Base-by-base conservation (phyloP, 1,140 invertebrate genomes). In the Drosophila pruinosa region DNA sequence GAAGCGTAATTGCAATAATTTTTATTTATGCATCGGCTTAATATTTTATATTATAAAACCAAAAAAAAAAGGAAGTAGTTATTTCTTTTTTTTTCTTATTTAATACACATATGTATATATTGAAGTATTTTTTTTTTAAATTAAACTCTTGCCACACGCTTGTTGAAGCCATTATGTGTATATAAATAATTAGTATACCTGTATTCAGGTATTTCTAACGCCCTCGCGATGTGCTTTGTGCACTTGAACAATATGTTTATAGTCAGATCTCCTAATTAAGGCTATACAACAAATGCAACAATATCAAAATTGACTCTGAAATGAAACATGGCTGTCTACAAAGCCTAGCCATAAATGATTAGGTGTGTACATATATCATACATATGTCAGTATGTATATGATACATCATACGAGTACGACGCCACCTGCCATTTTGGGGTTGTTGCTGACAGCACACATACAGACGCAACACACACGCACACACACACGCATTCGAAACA, bases 1-100 rank as follows among this genome's bases (percentile, higher is more conserved):
- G 81, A 63, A 85, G 80, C 81, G 82, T 78, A 86, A 81, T 78
- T 88, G 78, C 81, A 86, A 88, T 88, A 58, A 81, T 74, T 81
- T 88, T 58, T 78, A 74, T 85, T 85, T 85, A 81, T 86, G 80
- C 75, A 39, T 38, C 75, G 65, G 52, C 56, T 62, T 67, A 24
- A 31, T 41, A 21, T 69, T 48, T 61, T 72, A 64, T 41, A 53
- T 71, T 59, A 64, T 59, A 52, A 65, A 71, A 82, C 3, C 47
- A 57, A 17, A 47, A 47, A 47, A 47, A 47, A n/a, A 26, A 26
- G 2, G 6, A 15, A 6, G 31, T 36, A 3, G 10, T 22, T 21
- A 21, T 45, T n/a, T 21, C 10, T 24, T 14, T 45, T 12, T 28
- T 7, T 24, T 28, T 36, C 6, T 62, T 47, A 48, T 24, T 63